Conservation (phyloP, 2,797 vertebrate genomes). For the Clarias platycephalus region DNA sequence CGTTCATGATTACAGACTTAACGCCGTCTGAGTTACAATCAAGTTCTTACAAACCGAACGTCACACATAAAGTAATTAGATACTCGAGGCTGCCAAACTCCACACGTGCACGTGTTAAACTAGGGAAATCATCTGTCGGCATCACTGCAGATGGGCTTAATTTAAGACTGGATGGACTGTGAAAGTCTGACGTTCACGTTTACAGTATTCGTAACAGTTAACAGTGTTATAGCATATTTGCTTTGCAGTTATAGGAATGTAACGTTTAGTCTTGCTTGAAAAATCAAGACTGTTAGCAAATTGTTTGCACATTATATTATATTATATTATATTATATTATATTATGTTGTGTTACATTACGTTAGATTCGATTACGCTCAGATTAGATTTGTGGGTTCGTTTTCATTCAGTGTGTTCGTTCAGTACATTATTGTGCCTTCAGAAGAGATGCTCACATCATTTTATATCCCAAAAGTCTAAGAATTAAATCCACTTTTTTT, state of each 20-base stretch:
- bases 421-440: neutral
- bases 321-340: no score
- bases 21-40: slow-evolving; percentile 64
- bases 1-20: slow-evolving; percentile 74
- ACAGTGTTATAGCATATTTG: neutral
- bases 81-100: slow-evolving; percentile 3
- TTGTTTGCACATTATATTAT: no score
- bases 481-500: neutral
- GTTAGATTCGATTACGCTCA: no score
- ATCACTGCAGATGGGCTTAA: neutral
- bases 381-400: no score
- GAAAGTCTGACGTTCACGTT: neutral
- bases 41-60: slow-evolving; percentile 66
- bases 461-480: neutral
- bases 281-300: no score
- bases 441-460: neutral
- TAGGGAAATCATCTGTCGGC: neutral
- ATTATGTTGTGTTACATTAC: no score
- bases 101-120: slow-evolving; percentile 20
- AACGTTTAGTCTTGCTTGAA: neutral
- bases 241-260: neutral
- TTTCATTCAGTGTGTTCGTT: no score
- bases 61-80: slow-evolving; percentile 70
- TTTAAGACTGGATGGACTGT: neutral
- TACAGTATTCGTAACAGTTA: neutral